Evolutionary conservation across 2,888 invertebrate genomes (phyloP).

Genomic region (Ophioninae sp.): DNA sequence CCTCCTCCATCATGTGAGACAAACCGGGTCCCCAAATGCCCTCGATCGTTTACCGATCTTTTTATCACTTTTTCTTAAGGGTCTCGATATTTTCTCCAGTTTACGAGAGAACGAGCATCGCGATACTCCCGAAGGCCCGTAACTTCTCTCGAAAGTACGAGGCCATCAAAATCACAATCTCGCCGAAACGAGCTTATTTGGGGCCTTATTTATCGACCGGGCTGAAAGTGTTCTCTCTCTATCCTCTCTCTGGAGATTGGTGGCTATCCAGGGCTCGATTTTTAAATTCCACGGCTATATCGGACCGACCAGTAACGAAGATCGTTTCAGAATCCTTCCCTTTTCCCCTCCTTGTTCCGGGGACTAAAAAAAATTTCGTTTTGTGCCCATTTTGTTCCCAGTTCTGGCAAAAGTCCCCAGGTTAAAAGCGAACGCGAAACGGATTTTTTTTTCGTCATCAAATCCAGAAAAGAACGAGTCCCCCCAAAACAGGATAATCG

Average conservation of each 20-base stretch:
- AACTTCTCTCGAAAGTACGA: slow-evolving; percentile 4
- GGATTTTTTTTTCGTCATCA: slow-evolving; percentile 7
- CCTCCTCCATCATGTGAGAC: too few relatives aligned
- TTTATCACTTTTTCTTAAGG: not conserved
- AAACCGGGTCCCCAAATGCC: too few relatives aligned
- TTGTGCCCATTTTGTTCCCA: not conserved
- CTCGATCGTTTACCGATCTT: not conserved
- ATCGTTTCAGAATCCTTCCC: slow-evolving; percentile 20
- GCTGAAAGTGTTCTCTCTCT: slow-evolving; percentile 11
- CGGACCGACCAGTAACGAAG: slow-evolving; percentile 16
- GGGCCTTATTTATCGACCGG: slow-evolving; percentile 36
- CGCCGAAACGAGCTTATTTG: slow-evolving; percentile 1
- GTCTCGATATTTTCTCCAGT: not conserved
- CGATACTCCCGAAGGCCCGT: not conserved
- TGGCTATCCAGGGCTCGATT: slow-evolving; percentile 11
- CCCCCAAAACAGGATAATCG: not conserved
- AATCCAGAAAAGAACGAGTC: not conserved
- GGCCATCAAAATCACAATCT: slow-evolving; percentile 8
- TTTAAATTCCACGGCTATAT: slow-evolving; percentile 52
- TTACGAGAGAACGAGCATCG: not conserved
- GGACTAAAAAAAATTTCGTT: slow-evolving; percentile 4
- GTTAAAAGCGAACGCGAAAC: slow-evolving; percentile 31
- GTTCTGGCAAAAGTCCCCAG: slow-evolving; percentile 21
- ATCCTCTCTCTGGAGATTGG: not conserved
- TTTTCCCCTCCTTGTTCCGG: not conserved